Evolutionary conservation across 2,797 vertebrate species (phyloP), one percentile per base, ranked within the genome.

Genomic region (Chiroxiphia lanceolata): DNA sequence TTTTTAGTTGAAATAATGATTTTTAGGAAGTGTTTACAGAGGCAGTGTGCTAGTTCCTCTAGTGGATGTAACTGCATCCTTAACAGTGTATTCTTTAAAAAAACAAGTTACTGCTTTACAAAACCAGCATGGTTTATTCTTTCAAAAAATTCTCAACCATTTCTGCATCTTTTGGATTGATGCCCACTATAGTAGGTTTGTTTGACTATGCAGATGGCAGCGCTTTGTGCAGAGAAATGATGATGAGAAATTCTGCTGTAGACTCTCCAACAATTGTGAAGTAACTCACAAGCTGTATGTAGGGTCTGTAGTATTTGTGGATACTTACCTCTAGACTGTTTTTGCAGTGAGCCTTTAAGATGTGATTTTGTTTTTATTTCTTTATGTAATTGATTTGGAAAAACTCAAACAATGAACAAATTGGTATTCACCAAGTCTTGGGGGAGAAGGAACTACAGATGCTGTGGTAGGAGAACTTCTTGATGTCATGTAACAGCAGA

Each of bases 101-200:
- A 59, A 27, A 1, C 25, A 50, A 57, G 26, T 20, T 44, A 7
- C 5, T 27, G 16, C 65, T 87, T 44, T 80, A 36, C 22, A 36
- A 70, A 79, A 31, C 10, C 18, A 36, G 34, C 9, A 16, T 4
- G 17, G 3, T 51, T 57, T 75, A 25, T 67, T 84, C 2, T 57
- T 65, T 34, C 0, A 31, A 53, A 70, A 91, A 50, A n/a, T 31
- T 14, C 27, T 15, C 2, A 10, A 18, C 16, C 0, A 3, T 72
- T 76, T 83, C 17, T 36, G 4, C 6, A 20, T 36, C 9, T 47
- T 36, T 48, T 56, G 16, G 13, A 20, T 61, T 51, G 23, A 59
- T 45, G 18, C 10, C 5, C 2, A 1, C 65, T 56, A 6, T 27
- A 5, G 7, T n/a, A 29, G n/a, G 4, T 21, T 47, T 71, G 1